Evolutionary conservation across 1,140 invertebrate species (phyloP).

Genomic region (Orius insidiosus): DNA sequence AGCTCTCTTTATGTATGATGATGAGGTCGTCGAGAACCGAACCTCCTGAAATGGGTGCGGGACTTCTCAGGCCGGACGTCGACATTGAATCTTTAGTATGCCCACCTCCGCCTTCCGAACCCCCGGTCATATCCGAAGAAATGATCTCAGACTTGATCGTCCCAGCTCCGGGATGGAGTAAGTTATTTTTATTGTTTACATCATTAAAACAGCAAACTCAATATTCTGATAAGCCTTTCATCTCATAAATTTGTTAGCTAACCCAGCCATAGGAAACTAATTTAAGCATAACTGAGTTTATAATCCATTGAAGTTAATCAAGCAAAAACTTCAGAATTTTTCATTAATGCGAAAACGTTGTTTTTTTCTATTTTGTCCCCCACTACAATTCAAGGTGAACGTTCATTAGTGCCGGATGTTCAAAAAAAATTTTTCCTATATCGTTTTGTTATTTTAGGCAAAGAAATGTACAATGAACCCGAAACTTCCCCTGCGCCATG

Average conservation of each 20-base stretch:
- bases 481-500: constrained; percentile 34
- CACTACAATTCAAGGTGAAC: neutral
- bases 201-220: no score
- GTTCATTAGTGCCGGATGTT: no score
- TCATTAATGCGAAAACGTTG: no score
- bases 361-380: neutral
- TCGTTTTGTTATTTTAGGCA: constrained; percentile 27
- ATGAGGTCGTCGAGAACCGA: constrained; percentile 91
- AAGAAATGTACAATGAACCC: constrained; percentile 50
- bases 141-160: constrained; percentile 91
- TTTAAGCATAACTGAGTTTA: no score
- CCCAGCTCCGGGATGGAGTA: constrained; percentile 81
- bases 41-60: constrained; percentile 62
- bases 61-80: constrained; percentile 73
- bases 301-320: no score
- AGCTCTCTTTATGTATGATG: constrained; percentile 90
- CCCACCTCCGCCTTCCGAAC: constrained; percentile 82
- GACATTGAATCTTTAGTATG: constrained; percentile 91
- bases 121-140: constrained; percentile 83
- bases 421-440: neutral
- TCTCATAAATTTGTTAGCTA: no score
- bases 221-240: no score
- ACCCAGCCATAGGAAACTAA: no score
- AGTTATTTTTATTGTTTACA: constrained; percentile 24
- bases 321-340: no score